phyloP scores from a whole-genome alignment of 2,888 invertebrate genomes.

The Dasysyrphus albostriatus region DNA sequence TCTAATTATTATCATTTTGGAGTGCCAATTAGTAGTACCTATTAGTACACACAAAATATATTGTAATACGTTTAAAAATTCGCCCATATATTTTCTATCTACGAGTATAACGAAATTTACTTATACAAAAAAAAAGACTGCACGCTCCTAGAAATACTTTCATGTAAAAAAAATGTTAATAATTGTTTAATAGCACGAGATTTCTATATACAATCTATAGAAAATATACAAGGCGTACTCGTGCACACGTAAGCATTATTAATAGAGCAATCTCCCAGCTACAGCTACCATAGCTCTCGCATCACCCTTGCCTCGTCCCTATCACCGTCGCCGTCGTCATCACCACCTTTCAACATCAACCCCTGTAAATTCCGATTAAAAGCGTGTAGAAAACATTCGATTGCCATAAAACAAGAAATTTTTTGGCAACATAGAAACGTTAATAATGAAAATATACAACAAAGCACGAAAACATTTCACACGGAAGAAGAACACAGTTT shows the following conservation, averaged over 20 bases:
- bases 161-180: not conserved
- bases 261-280: conserved; percentile 52
- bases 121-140: not conserved
- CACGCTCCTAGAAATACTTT: conserved; percentile 15
- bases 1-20: no score
- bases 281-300: not conserved
- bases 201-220: not conserved
- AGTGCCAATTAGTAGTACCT: no score
- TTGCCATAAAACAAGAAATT: conserved; percentile 51
- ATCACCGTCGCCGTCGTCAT: no score
- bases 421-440: conserved; percentile 48
- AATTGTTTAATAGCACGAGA: conserved; percentile 34
- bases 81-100: not conserved
- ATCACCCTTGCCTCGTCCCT: not conserved
- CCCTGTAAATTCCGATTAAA: conserved; percentile 61
- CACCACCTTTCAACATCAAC: not conserved
- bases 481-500: conserved; percentile 43
- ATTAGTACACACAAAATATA: no score
- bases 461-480: conserved; percentile 45
- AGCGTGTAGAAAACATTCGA: conserved; percentile 57
- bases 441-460: conserved; percentile 53
- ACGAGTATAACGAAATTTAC: not conserved
- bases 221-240: conserved; percentile 8
- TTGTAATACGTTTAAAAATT: not conserved
- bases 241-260: conserved; percentile 61